Percentiles rank a stretch among this genome's conserved stretches.
phyloP scores from a whole-genome alignment of 1,140 invertebrate species.

The Plutomurus gul region DNA sequence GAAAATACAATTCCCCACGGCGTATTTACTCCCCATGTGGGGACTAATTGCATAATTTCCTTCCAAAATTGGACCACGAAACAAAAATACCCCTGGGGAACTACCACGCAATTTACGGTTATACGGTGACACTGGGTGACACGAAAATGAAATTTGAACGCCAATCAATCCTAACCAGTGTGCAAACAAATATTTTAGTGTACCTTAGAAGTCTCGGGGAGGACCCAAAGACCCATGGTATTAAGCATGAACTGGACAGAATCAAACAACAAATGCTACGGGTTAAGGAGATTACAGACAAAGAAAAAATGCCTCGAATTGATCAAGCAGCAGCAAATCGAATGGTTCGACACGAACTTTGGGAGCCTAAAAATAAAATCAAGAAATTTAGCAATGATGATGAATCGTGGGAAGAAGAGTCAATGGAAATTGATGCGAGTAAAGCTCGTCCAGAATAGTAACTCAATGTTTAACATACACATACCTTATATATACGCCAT shows the following conservation, averaged over 20 bases:
- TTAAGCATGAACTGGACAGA: conserved; percentile 52
- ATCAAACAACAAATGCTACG: conserved; percentile 47
- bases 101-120: too few relatives aligned
- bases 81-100: too few relatives aligned
- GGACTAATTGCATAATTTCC: too few relatives aligned
- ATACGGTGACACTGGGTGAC: too few relatives aligned
- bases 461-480: too few relatives aligned
- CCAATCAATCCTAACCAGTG: neutral
- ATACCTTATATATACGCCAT: too few relatives aligned
- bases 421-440: neutral
- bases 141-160: too few relatives aligned
- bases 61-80: too few relatives aligned
- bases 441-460: too few relatives aligned
- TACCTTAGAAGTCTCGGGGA: conserved; percentile 51
- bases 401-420: conserved; percentile 25
- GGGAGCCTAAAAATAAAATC: neutral
- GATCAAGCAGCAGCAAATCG: conserved; percentile 47
- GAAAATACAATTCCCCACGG: too few relatives aligned
- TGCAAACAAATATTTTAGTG: too few relatives aligned
- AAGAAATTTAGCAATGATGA: neutral
- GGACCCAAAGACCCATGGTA: conserved; percentile 42
- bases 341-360: conserved; percentile 42
- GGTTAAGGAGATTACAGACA: conserved; percentile 49
- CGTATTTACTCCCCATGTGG: too few relatives aligned
- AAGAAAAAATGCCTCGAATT: conserved; percentile 37